phyloP scores from a whole-genome alignment of 2,888 invertebrate species.

The Lasioglossum villosulum region DNA sequence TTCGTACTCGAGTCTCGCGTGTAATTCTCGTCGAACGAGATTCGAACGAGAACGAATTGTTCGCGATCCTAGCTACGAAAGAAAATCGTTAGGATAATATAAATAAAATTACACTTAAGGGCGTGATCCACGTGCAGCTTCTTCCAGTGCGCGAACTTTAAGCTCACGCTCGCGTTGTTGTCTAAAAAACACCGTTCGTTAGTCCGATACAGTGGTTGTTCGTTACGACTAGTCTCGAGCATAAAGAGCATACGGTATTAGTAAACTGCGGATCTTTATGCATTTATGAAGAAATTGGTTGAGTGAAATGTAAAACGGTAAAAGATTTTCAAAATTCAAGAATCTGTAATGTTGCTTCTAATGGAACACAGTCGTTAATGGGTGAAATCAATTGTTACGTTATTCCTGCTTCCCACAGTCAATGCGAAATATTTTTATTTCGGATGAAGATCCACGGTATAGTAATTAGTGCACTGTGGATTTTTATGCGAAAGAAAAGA shows the following conservation, averaged over 20 bases:
- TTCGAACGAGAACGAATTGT: conserved; percentile 33
- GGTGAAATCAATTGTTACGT: too few relatives aligned
- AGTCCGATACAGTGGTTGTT: conserved; percentile 58
- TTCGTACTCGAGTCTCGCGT: background rate
- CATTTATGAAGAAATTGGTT: too few relatives aligned
- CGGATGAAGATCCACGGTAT: too few relatives aligned
- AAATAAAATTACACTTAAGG: conserved; percentile 82
- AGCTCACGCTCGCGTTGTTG: conserved; percentile 94
- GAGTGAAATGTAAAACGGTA: too few relatives aligned
- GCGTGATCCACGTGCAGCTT: conserved; percentile 91
- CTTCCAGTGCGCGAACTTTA: conserved; percentile 93
- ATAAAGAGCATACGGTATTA: background rate
- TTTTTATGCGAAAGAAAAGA: too few relatives aligned
- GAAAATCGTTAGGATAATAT: conserved; percentile 70
- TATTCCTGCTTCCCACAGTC: too few relatives aligned
- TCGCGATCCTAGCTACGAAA: conserved; percentile 70
- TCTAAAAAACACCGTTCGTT: conserved; percentile 85
- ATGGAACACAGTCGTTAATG: too few relatives aligned
- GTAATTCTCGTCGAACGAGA: background rate
- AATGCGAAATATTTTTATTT: too few relatives aligned
- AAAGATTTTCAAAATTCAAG: too few relatives aligned
- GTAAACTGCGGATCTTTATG: too few relatives aligned
- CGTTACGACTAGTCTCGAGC: conserved; percentile 26
- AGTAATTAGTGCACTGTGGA: too few relatives aligned
- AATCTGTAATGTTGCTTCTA: too few relatives aligned